phyloP scores from a whole-genome alignment of 2,888 invertebrate genomes.

The Ceriagrion tenellum region DNA sequence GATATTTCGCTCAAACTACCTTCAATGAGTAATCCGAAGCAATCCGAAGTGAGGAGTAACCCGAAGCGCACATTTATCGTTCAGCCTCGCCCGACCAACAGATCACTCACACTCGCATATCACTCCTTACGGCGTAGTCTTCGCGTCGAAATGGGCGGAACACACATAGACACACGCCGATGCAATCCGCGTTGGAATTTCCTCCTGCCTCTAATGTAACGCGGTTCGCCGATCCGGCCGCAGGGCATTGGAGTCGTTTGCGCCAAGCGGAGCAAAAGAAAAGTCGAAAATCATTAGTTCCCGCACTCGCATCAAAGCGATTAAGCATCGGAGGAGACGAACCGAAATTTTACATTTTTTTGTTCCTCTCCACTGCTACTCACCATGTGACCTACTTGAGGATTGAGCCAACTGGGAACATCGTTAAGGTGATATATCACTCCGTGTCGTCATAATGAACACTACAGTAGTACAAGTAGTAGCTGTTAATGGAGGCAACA shows the following conservation, averaged over 20 bases:
- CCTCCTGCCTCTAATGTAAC: neutral
- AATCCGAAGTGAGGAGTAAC: too few relatives aligned
- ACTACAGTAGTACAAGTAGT: too few relatives aligned
- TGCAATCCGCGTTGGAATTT: neutral
- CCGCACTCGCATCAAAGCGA: neutral
- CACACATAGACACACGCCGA: too few relatives aligned
- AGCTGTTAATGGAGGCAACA: too few relatives aligned
- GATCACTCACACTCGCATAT: too few relatives aligned
- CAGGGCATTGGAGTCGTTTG: neutral
- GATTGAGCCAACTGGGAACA: neutral
- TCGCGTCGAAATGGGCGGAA: too few relatives aligned
- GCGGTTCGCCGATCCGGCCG: neutral
- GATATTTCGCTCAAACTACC: too few relatives aligned
- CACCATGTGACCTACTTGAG: neutral
- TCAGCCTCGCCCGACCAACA: too few relatives aligned
- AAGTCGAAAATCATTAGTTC: neutral
- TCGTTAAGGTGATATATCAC: neutral
- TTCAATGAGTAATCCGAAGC: too few relatives aligned
- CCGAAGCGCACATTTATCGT: too few relatives aligned
- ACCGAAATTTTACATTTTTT: neutral
- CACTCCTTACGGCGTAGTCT: too few relatives aligned
- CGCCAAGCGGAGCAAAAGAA: neutral
- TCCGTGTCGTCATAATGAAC: neutral
- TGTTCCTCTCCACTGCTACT: neutral
- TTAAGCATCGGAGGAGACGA: neutral